Evolutionary conservation across 2,113 vertebrate species (phyloP), one percentile per base, ranked within the genome.

Genomic region (Echinops telfairi): DNA sequence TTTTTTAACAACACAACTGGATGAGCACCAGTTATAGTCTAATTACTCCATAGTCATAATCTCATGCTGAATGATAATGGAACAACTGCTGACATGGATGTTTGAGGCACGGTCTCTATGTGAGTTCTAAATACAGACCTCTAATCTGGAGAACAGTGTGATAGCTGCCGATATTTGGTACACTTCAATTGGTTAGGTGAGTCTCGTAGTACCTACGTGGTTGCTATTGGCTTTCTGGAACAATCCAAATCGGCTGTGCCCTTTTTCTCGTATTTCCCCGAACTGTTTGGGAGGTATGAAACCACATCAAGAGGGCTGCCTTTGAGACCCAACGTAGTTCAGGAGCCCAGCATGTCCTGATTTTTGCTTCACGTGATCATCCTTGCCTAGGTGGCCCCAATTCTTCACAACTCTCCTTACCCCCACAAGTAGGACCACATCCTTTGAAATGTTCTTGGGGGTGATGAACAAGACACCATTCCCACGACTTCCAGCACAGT

Each of bases 41-140:
- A 97, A 98, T 97, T 97, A 96, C 83, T 96, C 43, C 73, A 85
- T 71, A 89, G 75, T 84, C 96, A 97, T 96, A 97, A 97, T 97
- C 95, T 91, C 75, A 64, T 12, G 25, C 92, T 96, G 88, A 77
- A 86, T 97, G 97, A 95, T 95, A 94, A 94, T 40, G 94, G 97
- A 93, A 97, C 96, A 97, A 96, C 94, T 96, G 92, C 89, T 97
- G 97, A 97, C 96, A 95, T 96, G 94, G 92, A 90, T 95, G 97
- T 93, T 97, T 95, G 96, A 98, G 97, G 96, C 88, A 57, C 89
- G 97, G 92, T 97, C 94, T 96, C 96, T 96, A 91, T 96, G 97
- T 98, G 96, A 96, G 91, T 95, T 98, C 83, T 95, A 87, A 81
- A 92, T 95, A 94, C 38, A 89, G 88, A 97, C 85, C 70, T 91